Percentiles rank a stretch among this genome's conserved stretches.
phyloP scores from a whole-genome alignment of 2,888 invertebrate genomes.

The Oligia latruncula region DNA sequence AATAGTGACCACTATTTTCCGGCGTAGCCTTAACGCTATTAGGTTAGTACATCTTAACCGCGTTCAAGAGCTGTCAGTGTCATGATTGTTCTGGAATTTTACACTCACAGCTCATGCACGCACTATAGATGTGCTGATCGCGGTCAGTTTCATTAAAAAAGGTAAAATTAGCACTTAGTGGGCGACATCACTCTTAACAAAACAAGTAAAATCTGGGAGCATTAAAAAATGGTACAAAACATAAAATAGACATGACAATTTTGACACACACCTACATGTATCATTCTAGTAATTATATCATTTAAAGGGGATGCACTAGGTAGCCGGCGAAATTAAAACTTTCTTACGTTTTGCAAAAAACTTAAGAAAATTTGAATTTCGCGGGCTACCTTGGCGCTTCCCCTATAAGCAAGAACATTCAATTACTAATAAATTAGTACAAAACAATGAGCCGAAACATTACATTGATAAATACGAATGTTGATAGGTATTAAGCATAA shows the following conservation, averaged over 20 bases:
- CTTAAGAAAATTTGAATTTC: neutral
- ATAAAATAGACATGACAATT: conserved; percentile 16
- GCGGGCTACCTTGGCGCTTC: neutral
- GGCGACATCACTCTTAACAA: conserved; percentile 7
- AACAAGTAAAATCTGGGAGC: conserved; percentile 24
- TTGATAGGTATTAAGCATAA: conserved; percentile 45
- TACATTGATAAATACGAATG: conserved; percentile 42
- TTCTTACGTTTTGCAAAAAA: neutral
- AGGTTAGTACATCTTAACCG: too few species aligned
- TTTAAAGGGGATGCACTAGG: neutral
- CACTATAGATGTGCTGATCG: too few species aligned
- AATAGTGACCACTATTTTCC: too few species aligned
- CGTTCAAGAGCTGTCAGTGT: too few species aligned
- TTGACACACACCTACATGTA: conserved; percentile 4
- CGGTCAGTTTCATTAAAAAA: too few species aligned
- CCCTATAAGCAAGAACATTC: conserved; percentile 1
- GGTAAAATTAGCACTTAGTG: neutral
- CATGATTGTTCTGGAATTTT: too few species aligned
- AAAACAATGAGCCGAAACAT: conserved; percentile 34
- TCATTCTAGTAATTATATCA: conserved; percentile 39
- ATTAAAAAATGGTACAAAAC: conserved; percentile 16
- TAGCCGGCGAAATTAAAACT: too few species aligned
- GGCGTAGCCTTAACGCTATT: too few species aligned
- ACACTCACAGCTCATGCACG: too few species aligned
- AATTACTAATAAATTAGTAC: conserved; percentile 36